Conservation (phyloP, 2,113 vertebrate species). For the Tetraodon nigroviridis region DNA sequence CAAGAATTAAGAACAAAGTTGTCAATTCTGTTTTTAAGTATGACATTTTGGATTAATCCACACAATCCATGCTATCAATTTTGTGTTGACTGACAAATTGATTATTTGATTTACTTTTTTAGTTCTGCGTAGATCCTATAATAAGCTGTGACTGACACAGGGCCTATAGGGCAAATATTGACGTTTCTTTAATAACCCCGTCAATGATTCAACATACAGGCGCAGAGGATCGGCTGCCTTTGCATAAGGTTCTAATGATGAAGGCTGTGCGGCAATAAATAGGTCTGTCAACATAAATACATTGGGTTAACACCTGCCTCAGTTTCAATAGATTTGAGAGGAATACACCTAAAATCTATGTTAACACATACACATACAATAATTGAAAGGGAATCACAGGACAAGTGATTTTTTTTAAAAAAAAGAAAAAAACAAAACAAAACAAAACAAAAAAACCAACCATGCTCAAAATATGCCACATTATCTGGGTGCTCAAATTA, state of each 20-base stretch:
- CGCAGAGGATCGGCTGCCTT: slow-evolving; percentile 1
- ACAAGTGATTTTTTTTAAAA: slow-evolving; percentile 4
- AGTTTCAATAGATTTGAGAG: neutral
- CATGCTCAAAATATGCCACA: neutral
- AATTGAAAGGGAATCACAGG: neutral
- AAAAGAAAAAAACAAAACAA: too few relatives aligned
- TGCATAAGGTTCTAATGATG: slow-evolving; percentile 1
- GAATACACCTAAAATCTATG: neutral
- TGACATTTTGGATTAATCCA: neutral
- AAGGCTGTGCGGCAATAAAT: neutral
- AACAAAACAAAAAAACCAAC: neutral
- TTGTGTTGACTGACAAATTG: neutral
- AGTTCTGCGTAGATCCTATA: neutral
- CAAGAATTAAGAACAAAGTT: too few relatives aligned
- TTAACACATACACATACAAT: neutral
- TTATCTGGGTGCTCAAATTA: neutral
- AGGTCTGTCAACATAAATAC: neutral
- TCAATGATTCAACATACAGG: slow-evolving; percentile 4
- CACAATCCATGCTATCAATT: neutral
- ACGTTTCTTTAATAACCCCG: slow-evolving; percentile 13
- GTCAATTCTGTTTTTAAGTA: neutral
- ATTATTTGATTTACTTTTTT: neutral
- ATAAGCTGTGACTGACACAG: slow-evolving; percentile 12
- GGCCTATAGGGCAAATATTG: neutral
- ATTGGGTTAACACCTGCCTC: neutral